Base-by-base conservation (phyloP, 2,888 invertebrate genomes). In the Scelioninae gen. 1 region DNA sequence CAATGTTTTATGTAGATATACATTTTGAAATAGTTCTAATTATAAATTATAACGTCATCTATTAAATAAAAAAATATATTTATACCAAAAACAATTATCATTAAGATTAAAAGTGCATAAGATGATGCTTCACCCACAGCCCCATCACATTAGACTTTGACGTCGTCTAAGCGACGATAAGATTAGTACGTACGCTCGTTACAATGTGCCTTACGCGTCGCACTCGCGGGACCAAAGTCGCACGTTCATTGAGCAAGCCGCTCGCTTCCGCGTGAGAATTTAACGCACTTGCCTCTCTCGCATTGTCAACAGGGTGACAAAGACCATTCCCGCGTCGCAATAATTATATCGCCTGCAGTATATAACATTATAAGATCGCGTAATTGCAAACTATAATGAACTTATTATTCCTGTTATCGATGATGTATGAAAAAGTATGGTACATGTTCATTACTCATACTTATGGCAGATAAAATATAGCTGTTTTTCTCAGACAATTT, bases 231-330 rank as follows among this genome's bases (percentile, higher is more conserved):
- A 69, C 43, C 51, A 31, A 74, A 81, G 80, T 81, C 81, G 56
- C 81, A 81, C 81, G 81, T 71, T 76, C 81, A 81, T 81, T 71
- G 69, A 75, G 68, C 62, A 69, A 75, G 75, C 34, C 69, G 53
- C 51, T 38, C 43, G 65, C 71, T 81, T 81, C 81, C 75, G 81
- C 53, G 74, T 76, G 81, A 81, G 81, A 81, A 81, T 71, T 81
- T 58, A 43, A 81, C 75, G 81, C 81, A 75, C 74, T 81, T 65
- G 76, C 66, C 71, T 63, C 23, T 23, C 23, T 23, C 56, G 68
- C 75, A 81, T 81, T 76, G 81, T 81, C 56, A 75, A 56, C 58
- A 16, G 38, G 32, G 63, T 71, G 81, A 81, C 75, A 81, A 81
- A 81, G 81, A 81, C 81, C 51, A 62, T 74, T 74, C 74, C 56